These are phyloP conservation scores for Hermaeophaga mercurialis DNA, from an alignment of 2,888 invertebrate genomes.

Conservation along the genomic window DNA sequence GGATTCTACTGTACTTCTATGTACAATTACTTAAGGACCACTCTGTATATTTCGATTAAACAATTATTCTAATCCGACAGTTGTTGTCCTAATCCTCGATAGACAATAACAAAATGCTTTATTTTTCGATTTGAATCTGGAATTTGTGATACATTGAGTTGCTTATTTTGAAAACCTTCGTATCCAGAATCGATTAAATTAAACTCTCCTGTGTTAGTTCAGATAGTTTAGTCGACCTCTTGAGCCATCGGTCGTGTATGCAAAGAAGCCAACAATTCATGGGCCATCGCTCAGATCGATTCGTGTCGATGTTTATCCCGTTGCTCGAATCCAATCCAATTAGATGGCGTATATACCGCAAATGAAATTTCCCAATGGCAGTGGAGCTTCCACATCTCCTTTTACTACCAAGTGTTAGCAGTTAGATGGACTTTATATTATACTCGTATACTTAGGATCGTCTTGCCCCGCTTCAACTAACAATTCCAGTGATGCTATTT, in stretches of 20 bases:
- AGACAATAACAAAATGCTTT: too few species aligned
- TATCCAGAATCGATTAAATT: too few species aligned
- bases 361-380: conserved; percentile 34
- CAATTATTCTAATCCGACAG: too few species aligned
- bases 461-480: conserved; percentile 17
- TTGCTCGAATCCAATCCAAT: conserved; percentile 37
- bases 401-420: conserved; percentile 30
- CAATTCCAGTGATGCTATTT: conserved; percentile 29
- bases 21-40: too few species aligned
- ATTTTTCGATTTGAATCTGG: too few species aligned
- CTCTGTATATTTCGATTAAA: too few species aligned
- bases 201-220: too few species aligned
- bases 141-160: too few species aligned
- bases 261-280: not conserved
- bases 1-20: too few species aligned
- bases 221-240: too few species aligned
- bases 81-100: too few species aligned
- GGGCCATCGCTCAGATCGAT: not conserved
- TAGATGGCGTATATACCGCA: conserved; percentile 34
- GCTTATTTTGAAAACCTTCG: too few species aligned
- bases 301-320: conserved; percentile 18
- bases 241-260: not conserved
- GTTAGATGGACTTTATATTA: conserved; percentile 31
- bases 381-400: conserved; percentile 24
- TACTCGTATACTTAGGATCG: conserved; percentile 25